These are phyloP conservation scores for Molanna angustata DNA, from an alignment of 2,888 invertebrate species.

Conservation along the genomic window DNA sequence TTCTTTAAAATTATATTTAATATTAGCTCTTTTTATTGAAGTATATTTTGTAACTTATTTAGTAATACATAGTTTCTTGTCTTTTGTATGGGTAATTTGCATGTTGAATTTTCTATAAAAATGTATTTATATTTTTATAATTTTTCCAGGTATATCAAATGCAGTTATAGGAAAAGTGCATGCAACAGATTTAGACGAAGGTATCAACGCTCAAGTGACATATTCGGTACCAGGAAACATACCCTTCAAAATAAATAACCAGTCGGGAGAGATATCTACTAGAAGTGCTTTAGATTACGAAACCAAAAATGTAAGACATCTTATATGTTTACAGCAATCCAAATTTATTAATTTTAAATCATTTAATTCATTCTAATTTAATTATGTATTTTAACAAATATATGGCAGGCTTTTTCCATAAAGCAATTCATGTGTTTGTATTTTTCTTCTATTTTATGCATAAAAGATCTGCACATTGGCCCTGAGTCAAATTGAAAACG, in stretches of 20 bases:
- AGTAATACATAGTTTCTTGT: neutral
- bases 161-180: constrained; percentile 75
- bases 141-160: constrained; percentile 45
- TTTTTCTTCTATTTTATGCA: too few species aligned
- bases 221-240: constrained; percentile 77
- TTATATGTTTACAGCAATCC: too few species aligned
- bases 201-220: constrained; percentile 75
- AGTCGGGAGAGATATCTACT: constrained; percentile 76
- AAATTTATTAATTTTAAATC: too few species aligned
- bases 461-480: too few species aligned
- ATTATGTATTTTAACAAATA: too few species aligned
- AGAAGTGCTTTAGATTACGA: constrained; percentile 78
- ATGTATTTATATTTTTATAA: neutral
- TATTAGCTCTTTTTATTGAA: neutral
- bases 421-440: too few species aligned
- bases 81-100: neutral
- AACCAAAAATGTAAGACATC: constrained; percentile 67
- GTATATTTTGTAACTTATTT: neutral
- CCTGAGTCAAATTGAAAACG: too few species aligned
- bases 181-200: constrained; percentile 84
- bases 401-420: too few species aligned
- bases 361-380: too few species aligned
- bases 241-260: constrained; percentile 76
- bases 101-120: neutral
- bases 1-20: neutral